A percentile compares a stretch with the other conserved stretches of the same genome.
phyloP scores from a whole-genome alignment of 1,140 invertebrate species.

The Sminthurides bifidus region DNA sequence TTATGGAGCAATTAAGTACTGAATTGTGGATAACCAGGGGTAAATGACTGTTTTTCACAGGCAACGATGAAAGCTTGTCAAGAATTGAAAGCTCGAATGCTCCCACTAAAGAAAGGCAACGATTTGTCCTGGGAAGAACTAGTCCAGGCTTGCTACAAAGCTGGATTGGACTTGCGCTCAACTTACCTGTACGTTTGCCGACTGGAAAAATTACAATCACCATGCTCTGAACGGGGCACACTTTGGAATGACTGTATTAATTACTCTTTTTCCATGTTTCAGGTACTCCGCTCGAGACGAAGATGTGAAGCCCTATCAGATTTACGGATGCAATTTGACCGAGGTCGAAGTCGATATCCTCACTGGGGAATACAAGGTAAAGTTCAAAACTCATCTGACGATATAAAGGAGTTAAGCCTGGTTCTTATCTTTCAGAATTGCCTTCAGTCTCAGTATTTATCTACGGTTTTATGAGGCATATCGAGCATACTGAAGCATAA shows the following conservation, averaged over 20 bases:
- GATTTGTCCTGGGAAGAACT: constrained; percentile 7
- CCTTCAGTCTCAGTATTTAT: too few species aligned
- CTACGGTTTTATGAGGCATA: too few species aligned
- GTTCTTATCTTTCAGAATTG: too few species aligned
- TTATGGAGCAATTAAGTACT: too few species aligned
- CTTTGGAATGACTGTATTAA: constrained; percentile 31
- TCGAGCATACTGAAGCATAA: too few species aligned
- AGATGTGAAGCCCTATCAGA: constrained; percentile 45
- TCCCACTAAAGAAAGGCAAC: constrained; percentile 37
- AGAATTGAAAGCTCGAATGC: constrained; percentile 4
- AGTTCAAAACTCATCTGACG: too few species aligned
- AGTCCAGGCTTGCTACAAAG: constrained; percentile 38
- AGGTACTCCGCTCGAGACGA: constrained; percentile 29
- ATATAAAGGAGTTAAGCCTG: too few species aligned
- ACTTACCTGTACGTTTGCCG: constrained; percentile 37
- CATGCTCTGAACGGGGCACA: constrained; percentile 58
- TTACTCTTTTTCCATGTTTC: constrained; percentile 5
- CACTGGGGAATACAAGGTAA: constrained; percentile 45
- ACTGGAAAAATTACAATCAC: constrained; percentile 46
- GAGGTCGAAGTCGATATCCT: constrained; percentile 65
- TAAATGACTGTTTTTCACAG: constrained; percentile 6
- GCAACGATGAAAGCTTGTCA: constrained; percentile 4
- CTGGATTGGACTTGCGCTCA: constrained; percentile 51
- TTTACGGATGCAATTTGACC: constrained; percentile 49
- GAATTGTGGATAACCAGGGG: too few species aligned